Evolutionary conservation across 2,888 invertebrate genomes (phyloP).

Genomic region (Brachypalpus laphriformis): DNA sequence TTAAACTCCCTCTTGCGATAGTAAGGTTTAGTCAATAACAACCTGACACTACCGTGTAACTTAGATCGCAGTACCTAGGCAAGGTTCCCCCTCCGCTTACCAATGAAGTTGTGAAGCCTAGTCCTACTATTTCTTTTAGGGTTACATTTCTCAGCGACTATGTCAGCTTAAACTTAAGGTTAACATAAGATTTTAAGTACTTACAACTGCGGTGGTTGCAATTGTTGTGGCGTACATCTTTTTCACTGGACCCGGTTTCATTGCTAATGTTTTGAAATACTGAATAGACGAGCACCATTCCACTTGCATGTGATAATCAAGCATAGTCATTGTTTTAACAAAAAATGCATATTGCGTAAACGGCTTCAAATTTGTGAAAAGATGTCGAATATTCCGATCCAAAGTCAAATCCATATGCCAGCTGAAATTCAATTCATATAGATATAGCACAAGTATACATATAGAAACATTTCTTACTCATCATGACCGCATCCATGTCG

Average conservation of each 20-base stretch:
- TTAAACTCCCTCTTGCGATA: too few species aligned
- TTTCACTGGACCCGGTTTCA: slow-evolving; percentile 78
- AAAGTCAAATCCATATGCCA: slow-evolving; percentile 86
- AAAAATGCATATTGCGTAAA: slow-evolving; percentile 97
- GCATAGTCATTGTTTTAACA: slow-evolving; percentile 94
- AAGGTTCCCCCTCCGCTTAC: too few species aligned
- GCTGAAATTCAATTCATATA: slow-evolving; percentile 81
- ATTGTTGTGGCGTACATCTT: slow-evolving; percentile 77
- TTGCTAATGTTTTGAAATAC: slow-evolving; percentile 90
- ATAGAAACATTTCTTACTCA: slow-evolving; percentile 83
- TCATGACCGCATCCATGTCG: slow-evolving; percentile 95
- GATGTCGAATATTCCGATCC: slow-evolving; percentile 83
- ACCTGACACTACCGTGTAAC: too few species aligned
- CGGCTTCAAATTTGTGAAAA: slow-evolving; percentile 89
- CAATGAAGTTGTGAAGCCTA: too few species aligned
- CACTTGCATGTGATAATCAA: slow-evolving; percentile 85
- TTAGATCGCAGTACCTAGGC: too few species aligned
- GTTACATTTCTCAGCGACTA: too few species aligned
- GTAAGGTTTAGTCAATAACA: too few species aligned
- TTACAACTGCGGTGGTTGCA: slow-evolving; percentile 79
- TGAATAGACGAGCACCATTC: slow-evolving; percentile 92
- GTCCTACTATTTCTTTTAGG: too few species aligned
- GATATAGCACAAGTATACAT: neutral
- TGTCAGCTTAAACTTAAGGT: too few species aligned
- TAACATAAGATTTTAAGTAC: slow-evolving; percentile 34